These are phyloP conservation scores for Coracias cyanogaster DNA, from an alignment of 2,797 vertebrate genomes.

Conservation along the genomic window DNA sequence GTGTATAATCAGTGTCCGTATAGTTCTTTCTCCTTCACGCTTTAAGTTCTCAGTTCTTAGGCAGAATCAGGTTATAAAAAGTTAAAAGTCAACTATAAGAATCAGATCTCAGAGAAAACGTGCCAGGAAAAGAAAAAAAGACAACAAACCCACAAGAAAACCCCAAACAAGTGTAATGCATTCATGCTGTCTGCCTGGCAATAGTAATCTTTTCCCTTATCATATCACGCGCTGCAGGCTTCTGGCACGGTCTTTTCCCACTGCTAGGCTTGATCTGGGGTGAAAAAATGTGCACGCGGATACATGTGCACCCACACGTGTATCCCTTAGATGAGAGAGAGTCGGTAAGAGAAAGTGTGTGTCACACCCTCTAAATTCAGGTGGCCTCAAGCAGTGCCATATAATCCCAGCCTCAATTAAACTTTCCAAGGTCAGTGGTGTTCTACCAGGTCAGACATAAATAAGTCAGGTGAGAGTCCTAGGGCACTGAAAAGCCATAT, in stretches of 20 bases:
- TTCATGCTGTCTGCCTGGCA: not conserved
- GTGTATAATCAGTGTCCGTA: not conserved
- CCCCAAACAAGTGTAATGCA: not conserved
- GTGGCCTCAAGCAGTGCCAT: constrained; percentile 77
- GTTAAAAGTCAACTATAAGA: constrained; percentile 29
- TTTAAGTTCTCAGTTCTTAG: constrained; percentile 18
- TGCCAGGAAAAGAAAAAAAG: not conserved
- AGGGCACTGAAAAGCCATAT: constrained; percentile 78
- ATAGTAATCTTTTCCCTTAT: not conserved
- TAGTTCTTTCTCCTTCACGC: not conserved
- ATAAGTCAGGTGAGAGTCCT: constrained; percentile 80
- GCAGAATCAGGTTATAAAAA: constrained; percentile 56
- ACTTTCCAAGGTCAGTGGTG: constrained; percentile 79
- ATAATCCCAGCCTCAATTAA: constrained; percentile 82
- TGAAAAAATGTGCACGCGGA: not conserved
- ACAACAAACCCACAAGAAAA: not conserved
- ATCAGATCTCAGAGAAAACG: constrained; percentile 4
- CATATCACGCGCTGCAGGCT: not conserved
- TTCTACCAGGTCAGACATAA: constrained; percentile 81
- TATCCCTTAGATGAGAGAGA: not conserved
- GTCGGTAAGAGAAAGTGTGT: not conserved
- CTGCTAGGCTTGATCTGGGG: not conserved
- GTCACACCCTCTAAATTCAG: constrained; percentile 78
- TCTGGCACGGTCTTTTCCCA: not conserved
- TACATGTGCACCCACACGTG: not conserved